Evolutionary conservation across 2,113 vertebrate genomes (phyloP).

Genomic region (Syngnathoides biaculeatus): DNA sequence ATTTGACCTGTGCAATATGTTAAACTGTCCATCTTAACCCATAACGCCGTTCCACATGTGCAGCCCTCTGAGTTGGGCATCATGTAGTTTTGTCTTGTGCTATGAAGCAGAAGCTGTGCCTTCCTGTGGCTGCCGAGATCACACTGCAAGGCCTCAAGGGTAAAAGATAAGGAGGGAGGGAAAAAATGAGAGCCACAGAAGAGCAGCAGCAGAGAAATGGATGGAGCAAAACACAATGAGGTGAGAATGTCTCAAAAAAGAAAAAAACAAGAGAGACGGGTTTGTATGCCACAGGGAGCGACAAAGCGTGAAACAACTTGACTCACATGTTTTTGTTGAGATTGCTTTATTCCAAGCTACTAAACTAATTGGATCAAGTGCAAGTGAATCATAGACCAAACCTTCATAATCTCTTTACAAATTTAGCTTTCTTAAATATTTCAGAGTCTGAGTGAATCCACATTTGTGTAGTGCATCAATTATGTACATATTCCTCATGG

Average conservation of each 20-base stretch:
- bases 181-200: constrained; percentile 29
- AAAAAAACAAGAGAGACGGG: neutral
- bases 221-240: constrained; percentile 29
- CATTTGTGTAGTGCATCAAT: constrained; percentile 6
- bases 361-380: constrained; percentile 60
- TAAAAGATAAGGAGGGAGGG: constrained; percentile 25
- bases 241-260: constrained; percentile 19
- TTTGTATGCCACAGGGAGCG: constrained; percentile 25
- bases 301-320: constrained; percentile 19
- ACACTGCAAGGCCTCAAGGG: constrained; percentile 35
- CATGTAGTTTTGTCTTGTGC: constrained; percentile 50
- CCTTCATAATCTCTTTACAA: constrained; percentile 27
- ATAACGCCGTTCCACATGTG: constrained; percentile 34
- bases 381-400: constrained; percentile 36
- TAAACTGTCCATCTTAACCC: constrained; percentile 30
- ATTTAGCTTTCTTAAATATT: constrained; percentile 17
- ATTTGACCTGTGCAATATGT: constrained; percentile 38
- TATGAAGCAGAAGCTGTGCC: constrained; percentile 53
- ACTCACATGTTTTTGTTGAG: constrained; percentile 41
- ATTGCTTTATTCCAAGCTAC: constrained; percentile 55
- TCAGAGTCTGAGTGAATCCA: constrained; percentile 4
- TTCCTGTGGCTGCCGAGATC: constrained; percentile 49
- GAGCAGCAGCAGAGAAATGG: constrained; percentile 24
- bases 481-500: neutral
- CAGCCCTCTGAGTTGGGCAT: constrained; percentile 36